Conservation (phyloP, 1,140 invertebrate species). For the Drosophila nigrodunni region DNA sequence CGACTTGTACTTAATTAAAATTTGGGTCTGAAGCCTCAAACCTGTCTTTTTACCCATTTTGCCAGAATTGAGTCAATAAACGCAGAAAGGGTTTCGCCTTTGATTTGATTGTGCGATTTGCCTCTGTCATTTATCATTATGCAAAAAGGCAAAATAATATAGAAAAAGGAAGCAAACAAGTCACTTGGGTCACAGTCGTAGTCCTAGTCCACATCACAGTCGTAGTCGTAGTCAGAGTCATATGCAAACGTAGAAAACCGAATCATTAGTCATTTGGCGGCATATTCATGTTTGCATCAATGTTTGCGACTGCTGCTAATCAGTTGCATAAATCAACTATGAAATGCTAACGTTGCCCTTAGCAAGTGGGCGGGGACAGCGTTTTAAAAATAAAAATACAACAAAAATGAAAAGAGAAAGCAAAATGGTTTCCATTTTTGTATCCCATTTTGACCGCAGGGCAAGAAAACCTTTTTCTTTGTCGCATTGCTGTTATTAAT, state of each 20-base stretch:
- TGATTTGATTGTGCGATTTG: constrained; percentile 77
- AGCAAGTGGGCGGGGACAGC: constrained; percentile 35
- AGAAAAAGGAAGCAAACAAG: constrained; percentile 41
- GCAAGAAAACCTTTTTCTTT: constrained; percentile 49
- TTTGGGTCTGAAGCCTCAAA: constrained; percentile 38
- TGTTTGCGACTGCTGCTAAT: constrained; percentile 65
- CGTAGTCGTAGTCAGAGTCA: not conserved
- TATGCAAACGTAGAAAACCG: constrained; percentile 33
- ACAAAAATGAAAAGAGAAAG: too few species aligned
- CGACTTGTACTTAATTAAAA: constrained; percentile 78
- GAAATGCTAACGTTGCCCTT: constrained; percentile 42
- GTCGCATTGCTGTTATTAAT: constrained; percentile 70
- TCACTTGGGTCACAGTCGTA: constrained; percentile 37
- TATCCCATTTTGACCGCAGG: constrained; percentile 54
- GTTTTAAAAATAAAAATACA: constrained; percentile 50
- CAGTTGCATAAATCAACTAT: constrained; percentile 78
- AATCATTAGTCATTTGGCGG: constrained; percentile 75
- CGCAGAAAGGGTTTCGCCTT: constrained; percentile 60
- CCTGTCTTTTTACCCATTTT: constrained; percentile 1
- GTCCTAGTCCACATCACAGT: too few species aligned
- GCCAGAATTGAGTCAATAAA: constrained; percentile 71
- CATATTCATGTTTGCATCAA: constrained; percentile 68
- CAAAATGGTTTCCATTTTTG: constrained; percentile 54
- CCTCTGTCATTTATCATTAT: constrained; percentile 74
- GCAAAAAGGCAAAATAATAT: constrained; percentile 37